Evolutionary conservation across 92 coral and sea anemone genomes (phyloP).

Genomic region (Epizoanthus rinbou): DNA sequence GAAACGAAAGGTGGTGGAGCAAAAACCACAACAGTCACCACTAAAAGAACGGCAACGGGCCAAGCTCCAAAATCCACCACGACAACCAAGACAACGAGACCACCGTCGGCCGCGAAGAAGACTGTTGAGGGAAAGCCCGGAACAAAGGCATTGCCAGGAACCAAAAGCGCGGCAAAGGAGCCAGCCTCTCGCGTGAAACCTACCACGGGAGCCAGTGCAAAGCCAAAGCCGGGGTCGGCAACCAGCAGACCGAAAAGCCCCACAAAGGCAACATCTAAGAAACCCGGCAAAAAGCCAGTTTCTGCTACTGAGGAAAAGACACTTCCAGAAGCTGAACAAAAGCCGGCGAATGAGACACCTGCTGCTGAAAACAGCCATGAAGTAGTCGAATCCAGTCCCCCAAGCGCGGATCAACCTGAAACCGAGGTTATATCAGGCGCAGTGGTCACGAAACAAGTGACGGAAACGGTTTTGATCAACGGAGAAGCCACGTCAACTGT

Average conservation of each 20-base stretch:
- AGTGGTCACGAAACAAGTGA: slow-evolving; percentile 25
- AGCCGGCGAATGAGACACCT: not conserved
- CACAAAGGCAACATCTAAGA: slow-evolving; percentile 30
- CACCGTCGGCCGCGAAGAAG: slow-evolving; percentile 29
- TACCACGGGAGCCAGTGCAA: slow-evolving; percentile 12
- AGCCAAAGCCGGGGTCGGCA: slow-evolving; percentile 30
- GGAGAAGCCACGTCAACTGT: slow-evolving; percentile 32
- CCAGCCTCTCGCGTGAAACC: slow-evolving; percentile 40
- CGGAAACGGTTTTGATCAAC: slow-evolving; percentile 27
- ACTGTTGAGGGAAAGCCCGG: slow-evolving; percentile 28
- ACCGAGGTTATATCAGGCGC: slow-evolving; percentile 3
- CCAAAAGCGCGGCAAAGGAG: slow-evolving; percentile 9
- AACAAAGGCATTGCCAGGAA: not conserved
- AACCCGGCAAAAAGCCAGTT: slow-evolving; percentile 16
- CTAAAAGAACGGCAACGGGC: slow-evolving; percentile 35
- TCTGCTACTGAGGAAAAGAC: not conserved
- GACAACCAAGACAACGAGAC: slow-evolving; percentile 37
- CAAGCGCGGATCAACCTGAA: not conserved
- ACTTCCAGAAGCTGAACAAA: not conserved
- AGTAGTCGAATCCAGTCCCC: slow-evolving; percentile 19
- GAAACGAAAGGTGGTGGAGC: slow-evolving; percentile 6
- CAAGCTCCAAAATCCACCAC: slow-evolving; percentile 43
- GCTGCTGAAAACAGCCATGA: not conserved
- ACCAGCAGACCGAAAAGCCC: not conserved
- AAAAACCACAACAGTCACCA: slow-evolving; percentile 38